Percentiles rank a stretch among this genome's conserved stretches.
These are phyloP conservation scores for Hedya salicella DNA, from an alignment of 2,888 invertebrate species.

Conservation along the genomic window DNA sequence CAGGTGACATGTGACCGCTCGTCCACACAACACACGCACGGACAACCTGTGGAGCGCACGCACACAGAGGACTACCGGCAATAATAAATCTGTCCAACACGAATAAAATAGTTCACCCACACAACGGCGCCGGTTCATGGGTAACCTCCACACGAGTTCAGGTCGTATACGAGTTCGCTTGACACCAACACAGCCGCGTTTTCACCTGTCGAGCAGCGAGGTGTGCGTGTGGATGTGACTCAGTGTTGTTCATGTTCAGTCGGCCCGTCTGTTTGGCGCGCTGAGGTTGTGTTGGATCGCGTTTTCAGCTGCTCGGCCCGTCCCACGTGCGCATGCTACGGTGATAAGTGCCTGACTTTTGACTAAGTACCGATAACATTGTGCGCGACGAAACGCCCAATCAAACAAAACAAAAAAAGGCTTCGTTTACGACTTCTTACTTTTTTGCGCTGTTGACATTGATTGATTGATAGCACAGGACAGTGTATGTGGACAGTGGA, in stretches of 20 bases:
- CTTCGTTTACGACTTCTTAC: slow-evolving; percentile 10
- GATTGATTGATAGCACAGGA: slow-evolving; percentile 53
- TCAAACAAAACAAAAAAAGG: slow-evolving; percentile 31
- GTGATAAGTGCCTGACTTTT: slow-evolving; percentile 76
- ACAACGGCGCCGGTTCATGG: slow-evolving; percentile 61
- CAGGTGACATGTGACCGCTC: slow-evolving; percentile 78
- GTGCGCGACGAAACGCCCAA: slow-evolving; percentile 52
- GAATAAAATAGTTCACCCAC: slow-evolving; percentile 80
- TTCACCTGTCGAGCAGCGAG: slow-evolving; percentile 75
- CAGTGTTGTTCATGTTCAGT: slow-evolving; percentile 71
- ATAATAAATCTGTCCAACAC: slow-evolving; percentile 79
- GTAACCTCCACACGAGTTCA: slow-evolving; percentile 75
- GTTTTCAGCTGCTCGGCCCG: slow-evolving; percentile 51
- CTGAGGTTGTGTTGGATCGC: slow-evolving; percentile 70
- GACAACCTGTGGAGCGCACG: slow-evolving; percentile 33
- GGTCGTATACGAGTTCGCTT: slow-evolving; percentile 73
- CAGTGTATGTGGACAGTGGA: slow-evolving; percentile 68
- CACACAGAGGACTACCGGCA: slow-evolving; percentile 61
- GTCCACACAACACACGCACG: slow-evolving; percentile 51
- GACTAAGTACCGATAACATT: slow-evolving; percentile 70
- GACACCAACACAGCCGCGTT: slow-evolving; percentile 77
- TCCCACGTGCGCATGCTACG: slow-evolving; percentile 74
- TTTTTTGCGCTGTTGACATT: slow-evolving; percentile 52
- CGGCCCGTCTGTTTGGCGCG: slow-evolving; percentile 77
- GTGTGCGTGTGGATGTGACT: slow-evolving; percentile 72